These are phyloP conservation scores for Theonella swinhoei DNA, from an alignment of 37 sponge, comb jelly and placozoan genomes.

Conservation along the genomic window DNA sequence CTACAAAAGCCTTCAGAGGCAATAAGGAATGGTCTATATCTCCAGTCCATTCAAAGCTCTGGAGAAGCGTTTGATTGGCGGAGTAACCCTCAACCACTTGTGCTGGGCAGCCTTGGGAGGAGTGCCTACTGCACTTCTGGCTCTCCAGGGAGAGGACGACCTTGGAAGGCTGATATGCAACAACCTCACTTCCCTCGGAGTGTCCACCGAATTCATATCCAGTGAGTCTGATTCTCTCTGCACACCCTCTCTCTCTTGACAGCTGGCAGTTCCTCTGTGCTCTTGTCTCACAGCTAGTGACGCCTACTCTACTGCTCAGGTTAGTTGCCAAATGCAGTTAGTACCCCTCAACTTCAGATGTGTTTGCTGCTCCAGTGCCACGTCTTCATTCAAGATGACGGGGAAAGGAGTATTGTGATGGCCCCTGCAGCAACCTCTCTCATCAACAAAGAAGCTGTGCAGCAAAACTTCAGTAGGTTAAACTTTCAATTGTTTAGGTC, in stretches of 20 bases:
- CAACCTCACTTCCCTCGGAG: slow-evolving; percentile 45
- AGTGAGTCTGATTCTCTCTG: slow-evolving; percentile 19
- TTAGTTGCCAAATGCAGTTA: no score
- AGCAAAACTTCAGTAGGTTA: slow-evolving; percentile 69
- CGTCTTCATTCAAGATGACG: slow-evolving; percentile 86
- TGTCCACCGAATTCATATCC: slow-evolving; percentile 71
- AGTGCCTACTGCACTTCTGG: slow-evolving; percentile 75
- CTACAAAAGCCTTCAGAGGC: no score
- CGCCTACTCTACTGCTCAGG: slow-evolving; percentile 37
- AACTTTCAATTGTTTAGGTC: not conserved
- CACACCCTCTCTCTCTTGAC: not conserved
- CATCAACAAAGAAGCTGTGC: slow-evolving; percentile 54
- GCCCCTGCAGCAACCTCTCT: slow-evolving; percentile 80
- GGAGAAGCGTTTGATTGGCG: slow-evolving; percentile 76
- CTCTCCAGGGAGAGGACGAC: slow-evolving; percentile 85
- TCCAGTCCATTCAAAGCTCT: slow-evolving; percentile 67
- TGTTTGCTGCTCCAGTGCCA: no score
- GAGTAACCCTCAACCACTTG: slow-evolving; percentile 90
- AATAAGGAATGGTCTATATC: not conserved
- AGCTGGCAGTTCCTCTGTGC: not conserved
- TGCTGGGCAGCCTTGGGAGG: slow-evolving; percentile 88
- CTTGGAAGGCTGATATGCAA: slow-evolving; percentile 61
- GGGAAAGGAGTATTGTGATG: slow-evolving; percentile 91
- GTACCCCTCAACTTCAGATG: no score
- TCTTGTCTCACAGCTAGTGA: slow-evolving; percentile 5